Base-by-base conservation (phyloP, 2,888 invertebrate genomes). In the Hypomecis atomaria region DNA sequence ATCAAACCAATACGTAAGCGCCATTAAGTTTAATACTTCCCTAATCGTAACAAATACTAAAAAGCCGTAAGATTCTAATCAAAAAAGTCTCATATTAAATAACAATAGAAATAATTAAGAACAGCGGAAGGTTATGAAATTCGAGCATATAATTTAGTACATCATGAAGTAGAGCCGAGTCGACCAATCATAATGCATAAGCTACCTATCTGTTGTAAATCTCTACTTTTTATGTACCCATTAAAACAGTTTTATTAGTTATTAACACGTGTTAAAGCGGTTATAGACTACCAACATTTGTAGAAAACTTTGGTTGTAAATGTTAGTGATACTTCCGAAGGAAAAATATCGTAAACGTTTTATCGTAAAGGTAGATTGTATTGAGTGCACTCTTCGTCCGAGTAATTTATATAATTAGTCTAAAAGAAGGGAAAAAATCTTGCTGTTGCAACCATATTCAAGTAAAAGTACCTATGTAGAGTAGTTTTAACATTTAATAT, bases 141-240 rank as follows among this genome's bases (percentile, higher is more conserved):
- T 74, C 65, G 73, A 77, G 76, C 76, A 69, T 73, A 67, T 73
- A 79, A 78, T 80, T 76, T 80, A 77, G 76, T 79, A 76, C 74
- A 71, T 55, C 72, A 71, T 72, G 71, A 72, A 74, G 68, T 68
- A 68, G 71, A 80, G 86, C 83, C 87, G 85, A 82, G 84, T 79
- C 83, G 74, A 81, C 80, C 81, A 84, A 87, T 88, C 86, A 88
- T 86, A 86, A 85, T 84, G 81, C 82, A 84, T 85, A 84, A 82
- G 84, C 86, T 87, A 87, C 81, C 81, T 83, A 84, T 87, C 85
- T 86, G 88, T 87, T 89, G 88, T 92, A 90, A 92, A 92, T 92
- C 91, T 89, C 83, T 83, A 87, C 87, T 90, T 92, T 92, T 92
- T 90, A 92, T 91, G 90, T 87, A 87, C 90, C 90, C 90, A 91